These are phyloP conservation scores for Osmerus mordax DNA, from an alignment of 2,113 vertebrate genomes.

Conservation along the genomic window DNA sequence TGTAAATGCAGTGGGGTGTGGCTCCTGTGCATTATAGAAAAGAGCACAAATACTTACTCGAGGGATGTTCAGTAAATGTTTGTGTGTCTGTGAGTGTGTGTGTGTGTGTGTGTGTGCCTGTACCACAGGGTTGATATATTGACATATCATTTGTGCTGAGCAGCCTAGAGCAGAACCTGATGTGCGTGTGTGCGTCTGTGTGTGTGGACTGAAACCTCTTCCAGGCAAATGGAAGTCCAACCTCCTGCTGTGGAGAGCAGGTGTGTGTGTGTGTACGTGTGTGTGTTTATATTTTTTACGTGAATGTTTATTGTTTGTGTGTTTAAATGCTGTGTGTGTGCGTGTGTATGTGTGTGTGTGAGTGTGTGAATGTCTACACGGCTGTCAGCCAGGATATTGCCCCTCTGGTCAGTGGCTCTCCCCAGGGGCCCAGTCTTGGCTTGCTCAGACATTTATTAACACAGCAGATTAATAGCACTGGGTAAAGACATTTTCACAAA, in stretches of 20 bases:
- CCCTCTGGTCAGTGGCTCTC: slow-evolving; percentile 73
- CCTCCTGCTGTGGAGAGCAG: slow-evolving; percentile 53
- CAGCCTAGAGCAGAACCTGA: slow-evolving; percentile 49
- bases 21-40: too few relatives aligned
- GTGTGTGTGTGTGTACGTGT: slow-evolving; percentile 36
- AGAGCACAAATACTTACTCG: slow-evolving; percentile 37
- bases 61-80: slow-evolving; percentile 19
- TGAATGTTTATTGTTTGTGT: background rate
- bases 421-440: slow-evolving; percentile 61
- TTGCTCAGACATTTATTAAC: slow-evolving; percentile 81
- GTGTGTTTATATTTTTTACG: background rate
- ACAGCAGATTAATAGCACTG: slow-evolving; percentile 84
- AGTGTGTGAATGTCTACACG: slow-evolving; percentile 31
- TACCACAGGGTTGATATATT: slow-evolving; percentile 53
- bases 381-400: slow-evolving; percentile 72
- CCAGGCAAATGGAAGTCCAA: slow-evolving; percentile 50
- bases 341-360: slow-evolving; percentile 29
- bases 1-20: too few relatives aligned
- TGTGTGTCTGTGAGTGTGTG: slow-evolving; percentile 24
- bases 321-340: slow-evolving; percentile 25
- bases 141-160: slow-evolving; percentile 65
- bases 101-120: slow-evolving; percentile 20
- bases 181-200: slow-evolving; percentile 24
- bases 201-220: slow-evolving; percentile 11
- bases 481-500: slow-evolving; percentile 79